These are phyloP conservation scores for Apotomis capreana DNA, from an alignment of 2,888 invertebrate species.

Conservation along the genomic window DNA sequence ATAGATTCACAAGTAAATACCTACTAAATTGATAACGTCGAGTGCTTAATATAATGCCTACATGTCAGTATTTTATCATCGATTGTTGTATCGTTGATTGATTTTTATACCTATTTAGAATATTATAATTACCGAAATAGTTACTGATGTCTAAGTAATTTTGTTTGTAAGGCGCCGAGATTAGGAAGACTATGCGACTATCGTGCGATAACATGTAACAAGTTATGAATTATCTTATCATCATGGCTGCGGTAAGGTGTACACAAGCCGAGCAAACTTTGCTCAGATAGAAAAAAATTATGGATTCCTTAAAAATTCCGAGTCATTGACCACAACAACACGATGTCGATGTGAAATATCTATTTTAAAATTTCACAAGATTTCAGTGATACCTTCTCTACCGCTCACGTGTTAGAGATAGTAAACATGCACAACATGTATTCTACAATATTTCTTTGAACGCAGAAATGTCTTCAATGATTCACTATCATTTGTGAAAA, in stretches of 20 bases:
- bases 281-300: slow-evolving; percentile 41
- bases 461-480: too few relatives aligned
- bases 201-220: slow-evolving; percentile 61
- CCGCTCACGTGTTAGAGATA: neutral
- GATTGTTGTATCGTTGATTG: slow-evolving; percentile 56
- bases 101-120: slow-evolving; percentile 54
- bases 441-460: too few relatives aligned
- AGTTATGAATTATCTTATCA: slow-evolving; percentile 75
- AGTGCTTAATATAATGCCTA: slow-evolving; percentile 43
- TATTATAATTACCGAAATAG: slow-evolving; percentile 54
- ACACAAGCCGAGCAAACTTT: slow-evolving; percentile 67
- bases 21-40: slow-evolving; percentile 17
- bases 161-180: slow-evolving; percentile 60
- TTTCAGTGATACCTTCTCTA: slow-evolving; percentile 9
- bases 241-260: slow-evolving; percentile 59
- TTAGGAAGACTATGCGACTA: slow-evolving; percentile 62
- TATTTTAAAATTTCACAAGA: slow-evolving; percentile 6
- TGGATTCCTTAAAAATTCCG: slow-evolving; percentile 14
- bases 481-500: too few relatives aligned
- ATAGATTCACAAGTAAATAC: neutral
- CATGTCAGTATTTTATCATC: slow-evolving; percentile 61
- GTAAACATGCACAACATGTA: too few relatives aligned
- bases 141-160: slow-evolving; percentile 55
- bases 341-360: slow-evolving; percentile 21
- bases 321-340: slow-evolving; percentile 52